Percentiles rank a stretch among this genome's conserved stretches.
phyloP scores from a whole-genome alignment of 2,888 invertebrate genomes.

The Papilio elwesi region DNA sequence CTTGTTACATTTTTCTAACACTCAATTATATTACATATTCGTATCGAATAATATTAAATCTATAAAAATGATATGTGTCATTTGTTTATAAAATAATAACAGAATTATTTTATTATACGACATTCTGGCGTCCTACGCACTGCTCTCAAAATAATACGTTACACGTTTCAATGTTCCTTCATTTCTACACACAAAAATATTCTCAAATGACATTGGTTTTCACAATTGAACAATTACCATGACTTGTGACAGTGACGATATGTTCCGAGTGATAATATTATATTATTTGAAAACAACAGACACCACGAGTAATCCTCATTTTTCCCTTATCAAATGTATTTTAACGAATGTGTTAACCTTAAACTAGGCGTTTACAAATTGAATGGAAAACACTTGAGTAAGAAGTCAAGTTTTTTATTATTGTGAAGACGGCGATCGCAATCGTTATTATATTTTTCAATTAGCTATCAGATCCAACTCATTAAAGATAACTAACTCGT shows the following conservation, averaged over 20 bases:
- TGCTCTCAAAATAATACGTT: constrained; percentile 34
- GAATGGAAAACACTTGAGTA: too few relatives aligned
- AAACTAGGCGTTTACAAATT: too few relatives aligned
- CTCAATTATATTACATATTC: constrained; percentile 41
- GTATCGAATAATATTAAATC: constrained; percentile 43
- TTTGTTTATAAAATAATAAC: constrained; percentile 45
- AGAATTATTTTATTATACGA: constrained; percentile 42
- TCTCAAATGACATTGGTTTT: neutral
- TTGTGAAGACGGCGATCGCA: neutral
- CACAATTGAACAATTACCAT: neutral
- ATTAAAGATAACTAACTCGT: constrained; percentile 18
- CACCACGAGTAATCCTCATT: too few relatives aligned
- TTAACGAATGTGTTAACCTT: too few relatives aligned
- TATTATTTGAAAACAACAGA: too few relatives aligned
- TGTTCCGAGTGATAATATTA: too few relatives aligned
- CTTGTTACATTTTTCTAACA: constrained; percentile 7
- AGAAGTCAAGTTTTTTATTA: neutral
- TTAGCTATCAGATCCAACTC: constrained; percentile 22
- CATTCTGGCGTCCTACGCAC: constrained; percentile 45
- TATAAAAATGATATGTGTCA: constrained; percentile 44
- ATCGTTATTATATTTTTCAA: constrained; percentile 33
- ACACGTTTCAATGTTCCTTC: constrained; percentile 6
- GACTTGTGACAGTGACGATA: too few relatives aligned
- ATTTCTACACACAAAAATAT: neutral
- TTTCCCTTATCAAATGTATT: too few relatives aligned